Percentiles rank a stretch among this genome's conserved stretches.
phyloP scores from a whole-genome alignment of 2,113 vertebrate species.

The Anolis carolinensis region DNA sequence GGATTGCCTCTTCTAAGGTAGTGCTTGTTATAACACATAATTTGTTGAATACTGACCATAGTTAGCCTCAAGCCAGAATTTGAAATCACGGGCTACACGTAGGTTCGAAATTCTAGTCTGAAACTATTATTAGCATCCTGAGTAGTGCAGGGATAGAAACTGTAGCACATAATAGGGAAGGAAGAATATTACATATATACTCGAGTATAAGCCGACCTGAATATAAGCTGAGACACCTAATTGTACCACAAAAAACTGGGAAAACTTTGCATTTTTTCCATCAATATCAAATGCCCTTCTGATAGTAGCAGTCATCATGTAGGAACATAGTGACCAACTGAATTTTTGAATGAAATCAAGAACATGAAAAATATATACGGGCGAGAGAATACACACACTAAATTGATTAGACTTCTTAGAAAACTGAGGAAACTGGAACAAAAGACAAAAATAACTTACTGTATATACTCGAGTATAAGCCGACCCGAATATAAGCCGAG shows the following conservation, averaged over 20 bases:
- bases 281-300: slow-evolving; percentile 71
- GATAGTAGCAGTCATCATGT: slow-evolving; percentile 52
- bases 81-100: neutral
- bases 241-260: no score
- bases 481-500: no score
- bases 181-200: no score
- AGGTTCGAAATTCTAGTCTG: neutral
- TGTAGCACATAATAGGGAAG: neutral
- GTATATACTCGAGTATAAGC: no score
- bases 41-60: neutral
- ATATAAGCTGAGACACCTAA: no score
- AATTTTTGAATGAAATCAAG: neutral
- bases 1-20: neutral
- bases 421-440: neutral
- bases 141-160: neutral
- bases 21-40: neutral
- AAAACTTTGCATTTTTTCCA: slow-evolving; percentile 73
- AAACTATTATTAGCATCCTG: neutral
- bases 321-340: slow-evolving; percentile 18
- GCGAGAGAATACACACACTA: neutral
- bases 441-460: no score
- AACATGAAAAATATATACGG: neutral
- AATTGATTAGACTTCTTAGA: neutral
- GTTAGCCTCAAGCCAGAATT: neutral
- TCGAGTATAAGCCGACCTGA: no score